Evolutionary conservation across 1,140 invertebrate genomes (phyloP).

Genomic region (Scylla paramamosain): DNA sequence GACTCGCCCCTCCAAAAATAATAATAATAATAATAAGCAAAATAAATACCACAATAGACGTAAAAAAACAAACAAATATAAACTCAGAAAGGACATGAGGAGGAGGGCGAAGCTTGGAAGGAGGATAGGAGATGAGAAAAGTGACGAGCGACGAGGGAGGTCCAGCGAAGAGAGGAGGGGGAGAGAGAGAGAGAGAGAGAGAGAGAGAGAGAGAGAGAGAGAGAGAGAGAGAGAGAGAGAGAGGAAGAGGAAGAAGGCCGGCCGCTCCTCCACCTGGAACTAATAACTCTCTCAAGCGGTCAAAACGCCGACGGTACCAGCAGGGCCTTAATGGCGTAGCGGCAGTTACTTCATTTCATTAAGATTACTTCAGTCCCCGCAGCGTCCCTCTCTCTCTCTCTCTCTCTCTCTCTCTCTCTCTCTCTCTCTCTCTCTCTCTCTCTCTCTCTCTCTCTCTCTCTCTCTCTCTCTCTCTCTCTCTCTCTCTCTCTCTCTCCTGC

Average conservation of each 20-base stretch:
- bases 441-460: not conserved
- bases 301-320: slow-evolving; percentile 45
- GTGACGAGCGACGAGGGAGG: not conserved
- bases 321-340: slow-evolving; percentile 19
- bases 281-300: slow-evolving; percentile 45
- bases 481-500: not conserved
- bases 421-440: not conserved
- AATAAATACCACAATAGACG: too few relatives aligned
- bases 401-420: not conserved
- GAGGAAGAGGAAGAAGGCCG: not conserved
- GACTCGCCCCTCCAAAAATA: too few relatives aligned
- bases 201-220: slow-evolving; percentile 27
- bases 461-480: not conserved
- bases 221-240: not conserved
- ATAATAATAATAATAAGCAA: too few relatives aligned
- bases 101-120: not conserved
- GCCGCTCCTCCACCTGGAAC: slow-evolving; percentile 36
- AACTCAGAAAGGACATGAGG: too few relatives aligned
- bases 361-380: slow-evolving; percentile 45
- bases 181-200: not conserved
- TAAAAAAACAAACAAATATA: too few relatives aligned
- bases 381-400: not conserved
- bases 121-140: not conserved
- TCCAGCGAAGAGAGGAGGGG: not conserved
- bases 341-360: slow-evolving; percentile 45